A percentile compares a stretch with the other conserved stretches of the same genome.
Conservation (phyloP, 1,140 invertebrate species). For the Calliopsis andreniformis region DNA sequence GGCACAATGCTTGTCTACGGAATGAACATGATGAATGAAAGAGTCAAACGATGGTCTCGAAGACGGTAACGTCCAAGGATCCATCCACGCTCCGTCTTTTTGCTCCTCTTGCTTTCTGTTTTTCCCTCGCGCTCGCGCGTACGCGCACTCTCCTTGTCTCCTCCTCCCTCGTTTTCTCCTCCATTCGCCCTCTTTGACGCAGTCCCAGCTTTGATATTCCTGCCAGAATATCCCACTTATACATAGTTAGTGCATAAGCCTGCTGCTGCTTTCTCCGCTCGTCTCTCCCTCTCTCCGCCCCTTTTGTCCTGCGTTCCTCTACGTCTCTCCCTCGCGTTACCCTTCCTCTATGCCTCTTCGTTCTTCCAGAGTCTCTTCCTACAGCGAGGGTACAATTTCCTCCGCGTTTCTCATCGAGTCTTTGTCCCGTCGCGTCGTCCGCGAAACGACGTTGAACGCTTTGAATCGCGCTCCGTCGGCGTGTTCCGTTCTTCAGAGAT, state of each 20-base stretch:
- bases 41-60: conserved; percentile 60
- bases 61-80: conserved; percentile 59
- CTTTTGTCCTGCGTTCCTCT: conserved; percentile 4
- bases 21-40: conserved; percentile 65
- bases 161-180: conserved; percentile 45
- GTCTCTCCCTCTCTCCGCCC: conserved; percentile 4
- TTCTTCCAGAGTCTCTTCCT: conserved; percentile 48
- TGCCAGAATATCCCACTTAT: conserved; percentile 76
- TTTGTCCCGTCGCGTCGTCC: conserved; percentile 44
- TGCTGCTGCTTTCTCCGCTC: conserved; percentile 24
- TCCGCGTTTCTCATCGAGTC: conserved; percentile 55
- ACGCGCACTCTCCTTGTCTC: conserved; percentile 26
- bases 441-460: conserved; percentile 25
- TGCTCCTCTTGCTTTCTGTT: conserved; percentile 22
- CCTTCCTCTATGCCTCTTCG: background rate
- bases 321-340: conserved; percentile 8
- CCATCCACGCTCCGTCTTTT: conserved; percentile 45
- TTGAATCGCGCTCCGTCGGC: conserved; percentile 11
- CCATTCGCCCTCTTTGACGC: conserved; percentile 71
- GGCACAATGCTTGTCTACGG: conserved; percentile 50
- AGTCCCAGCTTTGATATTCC: conserved; percentile 75
- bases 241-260: conserved; percentile 60
- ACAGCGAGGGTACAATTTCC: conserved; percentile 29
- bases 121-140: conserved; percentile 9
- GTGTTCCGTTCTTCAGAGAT: conserved; percentile 16